These are phyloP conservation scores for Coelinius sp. DNA, from an alignment of 2,888 invertebrate species.

Conservation along the genomic window DNA sequence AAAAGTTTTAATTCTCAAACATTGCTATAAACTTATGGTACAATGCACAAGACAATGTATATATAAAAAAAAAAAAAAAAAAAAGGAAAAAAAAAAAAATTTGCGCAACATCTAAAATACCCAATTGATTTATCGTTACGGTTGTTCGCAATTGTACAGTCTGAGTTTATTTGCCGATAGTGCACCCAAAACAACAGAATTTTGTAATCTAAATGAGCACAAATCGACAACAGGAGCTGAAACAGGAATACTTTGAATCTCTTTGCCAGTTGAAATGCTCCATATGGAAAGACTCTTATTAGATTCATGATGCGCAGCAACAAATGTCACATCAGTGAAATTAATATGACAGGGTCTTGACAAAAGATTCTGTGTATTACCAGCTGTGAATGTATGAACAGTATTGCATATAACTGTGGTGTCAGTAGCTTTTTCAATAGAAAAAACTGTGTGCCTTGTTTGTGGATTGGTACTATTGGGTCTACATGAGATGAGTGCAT, in stretches of 20 bases:
- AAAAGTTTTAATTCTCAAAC: slow-evolving; percentile 21
- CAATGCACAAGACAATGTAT: slow-evolving; percentile 24
- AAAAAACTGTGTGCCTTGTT: slow-evolving; percentile 71
- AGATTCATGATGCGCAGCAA: slow-evolving; percentile 84
- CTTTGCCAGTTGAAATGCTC: slow-evolving; percentile 74
- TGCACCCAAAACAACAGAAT: slow-evolving; percentile 54
- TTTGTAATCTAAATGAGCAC: slow-evolving; percentile 71
- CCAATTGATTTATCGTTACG: neutral
- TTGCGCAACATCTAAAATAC: neutral
- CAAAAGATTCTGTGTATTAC: slow-evolving; percentile 78
- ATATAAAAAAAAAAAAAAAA: neutral
- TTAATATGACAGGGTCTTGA: slow-evolving; percentile 77
- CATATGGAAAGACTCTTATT: slow-evolving; percentile 78
- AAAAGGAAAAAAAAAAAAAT: neutral
- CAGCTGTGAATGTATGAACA: slow-evolving; percentile 78
- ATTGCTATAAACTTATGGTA: slow-evolving; percentile 4
- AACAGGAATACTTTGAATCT: slow-evolving; percentile 74
- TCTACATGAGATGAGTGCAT: slow-evolving; percentile 81
- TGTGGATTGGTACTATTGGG: slow-evolving; percentile 74
- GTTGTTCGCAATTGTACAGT: slow-evolving; percentile 73
- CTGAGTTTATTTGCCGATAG: slow-evolving; percentile 79
- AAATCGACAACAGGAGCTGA: slow-evolving; percentile 80
- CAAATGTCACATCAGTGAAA: slow-evolving; percentile 75
- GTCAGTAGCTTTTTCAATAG: slow-evolving; percentile 69
- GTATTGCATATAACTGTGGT: slow-evolving; percentile 74